Base-by-base conservation (phyloP, 2,888 invertebrate genomes). In the Diadegma fenestrale region DNA sequence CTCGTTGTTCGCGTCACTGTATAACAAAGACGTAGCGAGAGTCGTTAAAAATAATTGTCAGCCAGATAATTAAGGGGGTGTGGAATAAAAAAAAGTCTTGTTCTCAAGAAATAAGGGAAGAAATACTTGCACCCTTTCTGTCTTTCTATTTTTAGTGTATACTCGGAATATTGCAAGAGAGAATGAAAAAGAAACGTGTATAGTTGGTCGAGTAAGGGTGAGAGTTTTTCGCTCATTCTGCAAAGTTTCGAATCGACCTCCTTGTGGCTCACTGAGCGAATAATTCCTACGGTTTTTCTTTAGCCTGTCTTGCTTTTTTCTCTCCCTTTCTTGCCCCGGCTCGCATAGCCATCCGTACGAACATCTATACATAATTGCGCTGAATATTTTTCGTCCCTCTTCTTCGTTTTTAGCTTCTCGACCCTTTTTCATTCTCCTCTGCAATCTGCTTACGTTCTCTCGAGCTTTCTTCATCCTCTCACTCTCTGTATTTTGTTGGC, bases 11-110 rank as follows among this genome's bases (percentile, higher is more conserved):
- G 76, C 82, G 88, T 84, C 80, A 86, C 86, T 64, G 84, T 81
- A 88, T 87, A 89, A 90, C 87, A 89, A 87, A 89, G 89, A 92
- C 91, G 90, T 90, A 89, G 87, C 30, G 66, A 61, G 87, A 90
- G 91, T 93, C 93, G 93, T 93, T 93, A 93, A 93, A 93, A 93
- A 93, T 93, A 93, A 93, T 93, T 93, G 93, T 92, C 92, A 91
- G 92, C 89, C 89, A 64, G 92, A 92, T 92, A 92, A 93, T 93
- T 93, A 92, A 92, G 91, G 92, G 90, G 90, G 90, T 88, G 82
- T 43, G 81, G 78, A 84, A 68, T 87, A 86, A 87, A 85, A 87
- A 88, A 87, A 83, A 84, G 69, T 43, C 69, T 48, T 41, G 41
- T 63, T 68, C 64, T 66, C 63, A 33, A 33, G 37, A 72, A 64